Evolutionary conservation across 2,797 vertebrate species (phyloP), one percentile per base, ranked within the genome.

Genomic region (Gymnodraco acuticeps): DNA sequence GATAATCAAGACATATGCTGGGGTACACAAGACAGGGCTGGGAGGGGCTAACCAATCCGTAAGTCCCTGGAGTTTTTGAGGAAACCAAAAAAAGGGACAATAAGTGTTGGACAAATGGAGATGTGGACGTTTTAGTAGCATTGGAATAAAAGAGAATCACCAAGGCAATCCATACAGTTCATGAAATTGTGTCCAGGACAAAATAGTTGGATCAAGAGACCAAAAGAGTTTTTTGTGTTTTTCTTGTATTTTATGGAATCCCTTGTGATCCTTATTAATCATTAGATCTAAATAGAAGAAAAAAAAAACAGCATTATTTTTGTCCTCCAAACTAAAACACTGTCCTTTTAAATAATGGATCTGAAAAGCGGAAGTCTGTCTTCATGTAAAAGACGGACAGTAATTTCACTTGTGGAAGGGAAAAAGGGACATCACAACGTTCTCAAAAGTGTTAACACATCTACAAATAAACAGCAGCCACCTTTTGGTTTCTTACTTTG

Each of bases 281-380:
- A 80, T 75, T 64, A 17, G 20, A 77, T 77, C 55, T 72, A 6
- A 72, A 84, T n/a, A 27, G 83, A 87, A 54, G 74, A 87, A 87
- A 80, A 38, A 38, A 38, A 38, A 8, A 8, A 69, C 69, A 10
- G 47, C 67, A 82, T 83, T 86, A 83, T 73, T 78, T 73, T 73
- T 69, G 82, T 80, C 83, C 61, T 61, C 71, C 68, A 78, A 70
- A 85, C 66, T 87, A 74, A 89, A 53, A 72, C 20, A 56, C 42
- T 73, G 53, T 16, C 81, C 53, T 77, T 71, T 82, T 63, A 61
- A 82, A 75, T 78, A 76, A 77, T 73, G 61, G 62, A 81, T 75
- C 27, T n/a, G 17, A n/a, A 17, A 31, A 75, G 50, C 63, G 63
- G 43, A 73, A 43, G 53, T 43, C 61, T 46, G 58, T 3, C 10